A percentile compares a stretch with the other conserved stretches of the same genome.
Evolutionary conservation across 2,113 vertebrate species (phyloP).

Genomic region (Psophia crepitans): DNA sequence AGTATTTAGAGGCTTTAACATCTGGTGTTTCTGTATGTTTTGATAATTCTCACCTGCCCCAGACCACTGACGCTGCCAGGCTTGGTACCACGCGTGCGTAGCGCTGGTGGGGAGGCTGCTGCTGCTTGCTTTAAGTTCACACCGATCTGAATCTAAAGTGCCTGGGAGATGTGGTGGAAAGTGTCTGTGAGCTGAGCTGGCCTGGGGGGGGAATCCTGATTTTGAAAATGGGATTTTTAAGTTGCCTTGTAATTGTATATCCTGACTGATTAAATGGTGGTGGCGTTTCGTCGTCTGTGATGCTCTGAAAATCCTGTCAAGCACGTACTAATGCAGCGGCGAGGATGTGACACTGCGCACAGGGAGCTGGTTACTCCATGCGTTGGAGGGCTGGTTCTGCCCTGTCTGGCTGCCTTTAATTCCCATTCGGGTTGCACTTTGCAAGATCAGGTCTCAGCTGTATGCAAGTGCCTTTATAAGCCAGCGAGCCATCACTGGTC

Average conservation of each 20-base stretch:
- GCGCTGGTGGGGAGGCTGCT: not conserved
- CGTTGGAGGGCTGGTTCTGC: not conserved
- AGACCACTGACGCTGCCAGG: accelerated
- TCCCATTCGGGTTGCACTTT: not conserved
- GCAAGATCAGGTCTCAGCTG: not conserved
- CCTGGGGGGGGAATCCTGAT: not conserved
- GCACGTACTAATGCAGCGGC: not conserved
- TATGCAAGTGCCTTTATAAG: not conserved
- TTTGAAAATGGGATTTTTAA: not conserved
- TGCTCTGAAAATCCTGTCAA: not conserved
- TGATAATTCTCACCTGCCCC: not conserved
- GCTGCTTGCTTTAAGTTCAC: not conserved
- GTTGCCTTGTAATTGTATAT: not conserved
- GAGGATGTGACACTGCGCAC: not conserved
- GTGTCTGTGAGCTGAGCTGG: not conserved
- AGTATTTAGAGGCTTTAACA: not conserved
- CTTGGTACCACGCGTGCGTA: accelerated
- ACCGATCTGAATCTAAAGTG: not conserved
- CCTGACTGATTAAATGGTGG: not conserved
- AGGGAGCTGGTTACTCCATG: not conserved
- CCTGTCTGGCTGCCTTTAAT: not conserved
- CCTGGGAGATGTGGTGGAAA: not conserved
- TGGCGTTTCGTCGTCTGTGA: not conserved
- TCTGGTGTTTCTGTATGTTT: not conserved
- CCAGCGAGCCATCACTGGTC: not conserved